Percentiles rank a stretch among this genome's conserved stretches.
These are phyloP conservation scores for Phrynocephalus forsythii DNA, from an alignment of 2,797 vertebrate genomes.

Conservation along the genomic window DNA sequence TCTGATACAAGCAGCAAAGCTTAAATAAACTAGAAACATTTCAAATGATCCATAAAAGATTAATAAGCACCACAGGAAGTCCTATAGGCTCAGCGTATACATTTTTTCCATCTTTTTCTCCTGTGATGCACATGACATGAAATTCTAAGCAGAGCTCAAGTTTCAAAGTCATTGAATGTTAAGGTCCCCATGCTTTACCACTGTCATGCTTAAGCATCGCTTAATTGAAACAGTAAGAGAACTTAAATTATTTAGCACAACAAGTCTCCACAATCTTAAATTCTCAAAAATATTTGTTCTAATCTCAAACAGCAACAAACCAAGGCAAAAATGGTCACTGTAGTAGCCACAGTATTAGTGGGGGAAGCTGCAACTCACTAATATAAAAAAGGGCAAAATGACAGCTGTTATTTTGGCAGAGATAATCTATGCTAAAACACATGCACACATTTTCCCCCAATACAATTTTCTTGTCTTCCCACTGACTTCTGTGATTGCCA, in stretches of 20 bases:
- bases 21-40: constrained; percentile 89
- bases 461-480: constrained; percentile 87
- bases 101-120: constrained; percentile 80
- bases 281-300: constrained; percentile 66
- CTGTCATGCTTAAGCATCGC: constrained; percentile 54
- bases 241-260: constrained; percentile 71
- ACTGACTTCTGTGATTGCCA: constrained; percentile 86
- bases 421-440: constrained; percentile 86
- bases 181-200: constrained; percentile 69
- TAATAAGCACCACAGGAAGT: constrained; percentile 86
- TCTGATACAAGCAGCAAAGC: constrained; percentile 86
- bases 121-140: constrained; percentile 79
- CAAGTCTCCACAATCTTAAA: constrained; percentile 71
- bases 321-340: constrained; percentile 63
- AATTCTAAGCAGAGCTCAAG: constrained; percentile 83
- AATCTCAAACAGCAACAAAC: constrained; percentile 68
- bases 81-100: constrained; percentile 84
- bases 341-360: constrained; percentile 33
- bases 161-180: constrained; percentile 84
- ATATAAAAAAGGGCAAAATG: constrained; percentile 81
- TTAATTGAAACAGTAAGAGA: constrained; percentile 76
- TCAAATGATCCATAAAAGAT: constrained; percentile 89
- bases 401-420: constrained; percentile 85
- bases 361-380: constrained; percentile 79
- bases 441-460: constrained; percentile 82